Base-by-base conservation (phyloP, 2,888 invertebrate genomes). In the Platycheirus rosarum region DNA sequence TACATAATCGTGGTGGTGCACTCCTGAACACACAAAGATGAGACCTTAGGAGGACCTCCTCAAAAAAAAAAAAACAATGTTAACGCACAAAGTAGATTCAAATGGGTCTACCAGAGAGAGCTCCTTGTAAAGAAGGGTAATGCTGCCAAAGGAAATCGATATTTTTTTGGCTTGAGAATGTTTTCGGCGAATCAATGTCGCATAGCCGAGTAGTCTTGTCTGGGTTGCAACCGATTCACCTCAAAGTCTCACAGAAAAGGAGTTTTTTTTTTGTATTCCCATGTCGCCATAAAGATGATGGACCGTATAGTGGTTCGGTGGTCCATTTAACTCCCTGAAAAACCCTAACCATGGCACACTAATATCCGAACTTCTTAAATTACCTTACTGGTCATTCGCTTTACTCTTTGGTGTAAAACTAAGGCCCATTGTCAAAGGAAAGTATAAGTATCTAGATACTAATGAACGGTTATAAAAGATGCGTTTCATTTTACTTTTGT, bases 301-400 rank as follows among this genome's bases (percentile, higher is more conserved):
- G 65, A 62, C 65, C 60, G 40, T 40, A 32, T 51, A 42, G 26
- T 75, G 60, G 23, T 29, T 49, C 51, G 80, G 79, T 80, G 76
- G 76, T 80, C 70, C 75, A 76, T 66, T 70, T 51, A 65, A 46
- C 51, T 29, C 60, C 55, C 57, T 49, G 48, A 69, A 79, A 37
- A 69, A 44, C 55, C 57, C 35, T 63, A 65, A 73, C 68, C 62
- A 49, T 48, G 68, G 55, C 51, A 62, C 55, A 75, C 44, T 62
- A 75, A 60, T 75, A 42, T 63, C 16, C n/a, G 29, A 60, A 66
- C 70, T 65, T 80, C 75, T 80, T 80, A 48, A 49, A 69, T 80
- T 80, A 80, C 80, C 65, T 18, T 40, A 44, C 37, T 80, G 76
- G 80, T 70, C 76, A 80, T 80, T 80, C 75, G 70, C 76, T 79